These are phyloP conservation scores for Callosobruchus maculatus DNA, from an alignment of 2,888 invertebrate genomes.

Conservation along the genomic window DNA sequence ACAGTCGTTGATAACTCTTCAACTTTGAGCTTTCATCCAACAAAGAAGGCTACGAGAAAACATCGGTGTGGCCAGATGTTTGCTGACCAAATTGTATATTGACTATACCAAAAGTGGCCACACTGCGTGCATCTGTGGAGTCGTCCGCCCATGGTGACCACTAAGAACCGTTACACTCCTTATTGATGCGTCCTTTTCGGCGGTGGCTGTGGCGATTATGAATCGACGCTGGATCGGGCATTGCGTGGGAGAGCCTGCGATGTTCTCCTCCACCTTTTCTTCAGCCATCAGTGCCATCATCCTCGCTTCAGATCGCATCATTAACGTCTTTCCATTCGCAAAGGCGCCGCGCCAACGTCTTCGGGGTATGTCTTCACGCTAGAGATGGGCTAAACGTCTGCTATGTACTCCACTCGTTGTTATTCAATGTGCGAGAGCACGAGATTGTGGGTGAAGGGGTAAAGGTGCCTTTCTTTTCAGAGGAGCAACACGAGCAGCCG, in stretches of 20 bases:
- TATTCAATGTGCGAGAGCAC: no score
- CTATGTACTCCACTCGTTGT: no score
- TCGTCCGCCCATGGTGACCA: background rate
- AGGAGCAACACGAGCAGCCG: no score
- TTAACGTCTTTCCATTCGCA: background rate
- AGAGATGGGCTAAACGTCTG: background rate
- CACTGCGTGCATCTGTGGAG: background rate
- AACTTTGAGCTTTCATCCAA: no score
- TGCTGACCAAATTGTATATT: no score
- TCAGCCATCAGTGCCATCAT: background rate
- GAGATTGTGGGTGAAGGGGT: no score
- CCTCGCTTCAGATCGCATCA: background rate
- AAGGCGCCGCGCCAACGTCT: background rate
- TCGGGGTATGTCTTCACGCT: background rate
- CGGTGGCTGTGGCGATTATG: background rate
- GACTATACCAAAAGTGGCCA: no score
- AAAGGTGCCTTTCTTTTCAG: no score
- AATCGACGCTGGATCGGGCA: background rate
- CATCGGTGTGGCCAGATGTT: no score
- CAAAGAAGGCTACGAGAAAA: no score
- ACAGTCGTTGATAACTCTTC: no score
- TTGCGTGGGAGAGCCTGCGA: background rate
- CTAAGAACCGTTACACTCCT: background rate
- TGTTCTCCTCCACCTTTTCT: background rate
- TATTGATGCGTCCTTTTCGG: background rate